phyloP scores from a whole-genome alignment of 2,113 vertebrate genomes.

The Poeciliopsis occidentalis region DNA sequence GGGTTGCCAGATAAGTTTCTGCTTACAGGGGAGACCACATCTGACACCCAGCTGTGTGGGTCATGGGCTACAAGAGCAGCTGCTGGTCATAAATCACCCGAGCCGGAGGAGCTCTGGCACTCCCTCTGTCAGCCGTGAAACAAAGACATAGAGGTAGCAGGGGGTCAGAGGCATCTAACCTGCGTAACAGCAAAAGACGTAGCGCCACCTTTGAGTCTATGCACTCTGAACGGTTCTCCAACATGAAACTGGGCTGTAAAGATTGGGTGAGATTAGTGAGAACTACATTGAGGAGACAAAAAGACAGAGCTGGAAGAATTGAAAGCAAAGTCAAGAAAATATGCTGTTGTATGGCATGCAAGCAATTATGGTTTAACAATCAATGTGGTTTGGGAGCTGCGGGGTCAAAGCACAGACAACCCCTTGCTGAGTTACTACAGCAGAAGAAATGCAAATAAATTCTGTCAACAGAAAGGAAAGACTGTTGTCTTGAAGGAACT shows the following conservation, averaged over 20 bases:
- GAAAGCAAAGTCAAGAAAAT: constrained; percentile 56
- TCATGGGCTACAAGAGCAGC: constrained; percentile 74
- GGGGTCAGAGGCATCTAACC: constrained; percentile 70
- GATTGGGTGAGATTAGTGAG: constrained; percentile 17
- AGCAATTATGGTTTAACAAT: constrained; percentile 74
- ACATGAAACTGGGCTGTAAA: constrained; percentile 40
- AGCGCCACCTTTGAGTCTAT: constrained; percentile 27
- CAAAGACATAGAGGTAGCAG: constrained; percentile 76
- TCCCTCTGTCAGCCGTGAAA: constrained; percentile 80
- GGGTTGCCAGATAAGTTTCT: constrained; percentile 76
- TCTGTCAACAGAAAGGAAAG: constrained; percentile 34
- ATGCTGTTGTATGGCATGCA: constrained; percentile 63
- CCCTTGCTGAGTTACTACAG: constrained; percentile 67
- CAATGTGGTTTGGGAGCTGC: constrained; percentile 48
- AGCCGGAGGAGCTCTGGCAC: constrained; percentile 77
- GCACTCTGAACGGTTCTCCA: neutral
- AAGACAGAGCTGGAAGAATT: constrained; percentile 12
- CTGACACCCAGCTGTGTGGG: constrained; percentile 81
- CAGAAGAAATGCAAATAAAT: constrained; percentile 64
- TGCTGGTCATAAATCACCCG: constrained; percentile 81
- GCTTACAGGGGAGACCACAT: constrained; percentile 76
- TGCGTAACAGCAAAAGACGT: constrained; percentile 65
- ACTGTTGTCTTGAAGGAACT: constrained; percentile 20
- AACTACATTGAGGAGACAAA: constrained; percentile 5
- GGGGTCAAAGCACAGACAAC: constrained; percentile 59